These are phyloP conservation scores for Heliconius sara DNA, from an alignment of 2,888 invertebrate genomes.

Conservation along the genomic window DNA sequence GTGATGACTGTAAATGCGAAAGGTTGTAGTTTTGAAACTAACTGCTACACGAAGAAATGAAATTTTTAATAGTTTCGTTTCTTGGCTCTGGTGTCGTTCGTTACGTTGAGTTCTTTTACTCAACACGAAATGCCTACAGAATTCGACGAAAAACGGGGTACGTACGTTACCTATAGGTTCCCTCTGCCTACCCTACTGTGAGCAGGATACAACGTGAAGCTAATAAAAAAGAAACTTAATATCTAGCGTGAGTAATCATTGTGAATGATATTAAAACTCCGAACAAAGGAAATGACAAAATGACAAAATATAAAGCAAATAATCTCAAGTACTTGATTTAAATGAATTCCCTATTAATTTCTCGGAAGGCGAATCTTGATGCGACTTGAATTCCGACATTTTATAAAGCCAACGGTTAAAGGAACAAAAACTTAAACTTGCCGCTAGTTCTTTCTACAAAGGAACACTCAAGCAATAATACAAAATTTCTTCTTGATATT, in stretches of 20 bases:
- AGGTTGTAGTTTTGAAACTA: no score
- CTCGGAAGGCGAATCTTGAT: neutral
- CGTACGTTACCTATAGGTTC: no score
- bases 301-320: neutral
- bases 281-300: neutral
- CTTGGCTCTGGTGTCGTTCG: no score
- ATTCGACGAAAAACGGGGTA: no score
- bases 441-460: constrained; percentile 4
- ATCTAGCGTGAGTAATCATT: neutral
- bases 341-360: constrained; percentile 9
- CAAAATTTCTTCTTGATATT: neutral
- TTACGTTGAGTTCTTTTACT: no score
- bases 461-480: constrained; percentile 5
- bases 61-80: no score
- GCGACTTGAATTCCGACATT: neutral
- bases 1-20: no score
- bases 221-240: no score
- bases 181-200: neutral
- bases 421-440: neutral
- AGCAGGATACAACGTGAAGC: no score
- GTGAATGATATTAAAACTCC: neutral
- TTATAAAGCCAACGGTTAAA: constrained; percentile 12
- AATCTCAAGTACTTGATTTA: neutral
- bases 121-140: no score
- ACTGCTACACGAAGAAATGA: no score